These are phyloP conservation scores for Saturnia pavonia DNA, from an alignment of 2,888 invertebrate genomes.

Conservation along the genomic window DNA sequence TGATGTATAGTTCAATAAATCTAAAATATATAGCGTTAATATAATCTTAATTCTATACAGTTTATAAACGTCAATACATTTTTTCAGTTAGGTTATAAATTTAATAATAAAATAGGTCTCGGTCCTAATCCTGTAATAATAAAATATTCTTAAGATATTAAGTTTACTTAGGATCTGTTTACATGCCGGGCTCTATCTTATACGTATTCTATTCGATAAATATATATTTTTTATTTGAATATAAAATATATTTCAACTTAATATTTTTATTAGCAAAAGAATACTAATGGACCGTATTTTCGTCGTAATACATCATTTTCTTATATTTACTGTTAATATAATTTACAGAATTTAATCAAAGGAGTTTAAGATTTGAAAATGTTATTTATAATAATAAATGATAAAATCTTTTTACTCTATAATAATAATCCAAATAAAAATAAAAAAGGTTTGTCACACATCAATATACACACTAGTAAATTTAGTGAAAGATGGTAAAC, in stretches of 20 bases:
- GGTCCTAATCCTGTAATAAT: constrained; percentile 41
- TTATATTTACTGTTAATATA: background rate
- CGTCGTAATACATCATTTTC: background rate
- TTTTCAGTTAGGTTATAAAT: background rate
- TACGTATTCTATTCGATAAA: constrained; percentile 8
- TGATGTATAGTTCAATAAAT: background rate
- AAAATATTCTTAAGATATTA: constrained; percentile 44
- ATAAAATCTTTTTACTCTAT: too few relatives aligned
- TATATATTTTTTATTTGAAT: background rate
- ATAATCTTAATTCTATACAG: background rate
- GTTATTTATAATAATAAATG: too few relatives aligned
- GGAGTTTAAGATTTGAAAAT: too few relatives aligned
- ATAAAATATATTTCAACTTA: background rate
- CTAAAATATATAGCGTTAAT: background rate
- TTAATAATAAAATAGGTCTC: constrained; percentile 11
- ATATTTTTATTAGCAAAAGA: background rate
- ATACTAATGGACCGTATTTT: background rate
- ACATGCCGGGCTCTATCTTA: constrained; percentile 26
- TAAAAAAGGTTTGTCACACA: too few relatives aligned
- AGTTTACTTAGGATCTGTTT: constrained; percentile 52
- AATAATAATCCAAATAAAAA: too few relatives aligned
- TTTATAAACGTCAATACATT: background rate
- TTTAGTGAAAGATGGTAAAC: too few relatives aligned
- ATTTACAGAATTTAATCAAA: too few relatives aligned
- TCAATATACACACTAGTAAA: too few relatives aligned